These are phyloP conservation scores for Drosophila meridiana DNA, from an alignment of 2,888 invertebrate species.

Conservation along the genomic window DNA sequence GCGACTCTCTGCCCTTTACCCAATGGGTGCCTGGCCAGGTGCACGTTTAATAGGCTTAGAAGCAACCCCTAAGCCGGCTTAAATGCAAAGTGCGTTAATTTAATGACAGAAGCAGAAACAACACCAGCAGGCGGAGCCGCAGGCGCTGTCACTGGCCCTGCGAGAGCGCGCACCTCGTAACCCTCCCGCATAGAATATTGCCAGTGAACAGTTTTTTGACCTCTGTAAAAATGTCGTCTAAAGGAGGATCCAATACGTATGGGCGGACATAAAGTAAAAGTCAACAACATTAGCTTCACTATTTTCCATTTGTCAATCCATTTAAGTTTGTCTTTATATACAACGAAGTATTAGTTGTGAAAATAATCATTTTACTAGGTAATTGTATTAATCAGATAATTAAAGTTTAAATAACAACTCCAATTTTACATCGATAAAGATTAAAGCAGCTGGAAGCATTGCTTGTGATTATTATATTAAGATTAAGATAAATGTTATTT, in stretches of 20 bases:
- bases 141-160: neutral
- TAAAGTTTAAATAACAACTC: no score
- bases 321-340: no score
- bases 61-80: constrained; percentile 52
- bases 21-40: constrained; percentile 12
- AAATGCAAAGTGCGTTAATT: constrained; percentile 71
- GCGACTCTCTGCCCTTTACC: neutral
- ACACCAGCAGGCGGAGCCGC: neutral
- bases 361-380: no score
- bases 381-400: no score
- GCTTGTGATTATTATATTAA: no score
- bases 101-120: constrained; percentile 49
- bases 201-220: constrained; percentile 20
- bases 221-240: constrained; percentile 5
- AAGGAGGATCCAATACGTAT: neutral
- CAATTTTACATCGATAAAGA: no score
- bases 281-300: neutral
- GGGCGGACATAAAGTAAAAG: neutral
- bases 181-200: constrained; percentile 11
- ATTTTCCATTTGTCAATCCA: neutral
- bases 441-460: no score
- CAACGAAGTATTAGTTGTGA: no score
- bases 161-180: neutral
- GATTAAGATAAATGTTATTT: no score
- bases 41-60: constrained; percentile 65